Conservation (phyloP, 2,888 invertebrate genomes). For the Thysanoteuthis rhombus region DNA sequence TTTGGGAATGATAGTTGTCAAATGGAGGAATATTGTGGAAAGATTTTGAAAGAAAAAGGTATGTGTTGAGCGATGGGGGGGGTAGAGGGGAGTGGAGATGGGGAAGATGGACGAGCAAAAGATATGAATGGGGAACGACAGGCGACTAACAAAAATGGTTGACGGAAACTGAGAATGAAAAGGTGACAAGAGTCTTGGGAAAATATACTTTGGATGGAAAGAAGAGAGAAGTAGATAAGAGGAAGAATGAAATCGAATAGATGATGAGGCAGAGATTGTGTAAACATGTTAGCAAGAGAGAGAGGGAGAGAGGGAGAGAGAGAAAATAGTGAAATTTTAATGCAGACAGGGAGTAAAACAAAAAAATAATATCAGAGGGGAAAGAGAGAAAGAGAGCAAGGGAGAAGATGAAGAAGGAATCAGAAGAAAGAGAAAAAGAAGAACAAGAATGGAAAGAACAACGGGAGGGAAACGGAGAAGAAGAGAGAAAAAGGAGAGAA, state of each 20-base stretch:
- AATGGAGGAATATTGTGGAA: too few relatives aligned
- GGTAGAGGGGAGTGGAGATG: too few relatives aligned
- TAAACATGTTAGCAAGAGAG: too few relatives aligned
- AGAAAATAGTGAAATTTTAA: not conserved
- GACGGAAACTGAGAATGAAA: too few relatives aligned
- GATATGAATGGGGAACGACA: too few relatives aligned
- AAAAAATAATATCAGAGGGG: too few relatives aligned
- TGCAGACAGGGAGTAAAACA: not conserved
- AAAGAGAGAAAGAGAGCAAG: not conserved
- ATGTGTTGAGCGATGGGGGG: too few relatives aligned
- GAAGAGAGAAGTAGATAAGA: not conserved
- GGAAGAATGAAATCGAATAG: not conserved
- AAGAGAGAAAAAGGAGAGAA: not conserved
- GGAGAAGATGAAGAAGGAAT: not conserved
- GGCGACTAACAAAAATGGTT: too few relatives aligned
- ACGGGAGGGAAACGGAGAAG: not conserved
- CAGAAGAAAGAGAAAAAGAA: not conserved
- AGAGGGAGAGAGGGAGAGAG: not conserved
- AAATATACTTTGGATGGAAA: not conserved
- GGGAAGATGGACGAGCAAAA: too few relatives aligned
- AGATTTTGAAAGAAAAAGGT: too few relatives aligned
- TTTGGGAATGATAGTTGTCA: too few relatives aligned
- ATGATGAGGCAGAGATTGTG: not conserved
- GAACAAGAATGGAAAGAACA: not conserved
- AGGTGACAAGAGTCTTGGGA: too few relatives aligned